Percentiles rank a stretch among this genome's conserved stretches.
Conservation (phyloP, 2,797 vertebrate species). For the Tauraco hartlaubi region DNA sequence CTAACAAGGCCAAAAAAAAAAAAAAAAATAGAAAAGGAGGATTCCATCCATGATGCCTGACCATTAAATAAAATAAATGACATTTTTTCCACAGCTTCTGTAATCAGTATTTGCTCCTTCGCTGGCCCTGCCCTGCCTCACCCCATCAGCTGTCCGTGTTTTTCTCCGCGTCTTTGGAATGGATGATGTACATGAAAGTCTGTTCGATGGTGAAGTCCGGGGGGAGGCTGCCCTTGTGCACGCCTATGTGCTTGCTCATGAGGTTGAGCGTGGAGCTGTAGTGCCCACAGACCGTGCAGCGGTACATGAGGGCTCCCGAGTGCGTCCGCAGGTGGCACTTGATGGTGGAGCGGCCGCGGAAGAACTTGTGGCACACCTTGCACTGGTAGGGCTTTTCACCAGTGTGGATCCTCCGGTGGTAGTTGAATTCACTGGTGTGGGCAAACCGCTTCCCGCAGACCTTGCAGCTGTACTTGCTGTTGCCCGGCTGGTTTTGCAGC, state of each 20-base stretch:
- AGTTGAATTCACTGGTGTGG: slow-evolving; percentile 98
- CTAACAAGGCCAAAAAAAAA: slow-evolving; percentile 46
- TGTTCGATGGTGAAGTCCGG: slow-evolving; percentile 97
- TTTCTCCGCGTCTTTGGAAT: slow-evolving; percentile 94
- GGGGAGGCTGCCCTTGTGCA: slow-evolving; percentile 94
- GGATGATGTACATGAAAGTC: slow-evolving; percentile 99
- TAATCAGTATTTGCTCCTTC: neutral
- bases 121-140: neutral
- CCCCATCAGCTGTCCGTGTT: slow-evolving; percentile 86
- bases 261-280: slow-evolving; percentile 98
- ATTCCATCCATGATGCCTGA: slow-evolving; percentile 37
- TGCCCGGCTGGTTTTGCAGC: slow-evolving; percentile 76
- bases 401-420: slow-evolving; percentile 96
- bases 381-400: slow-evolving; percentile 98
- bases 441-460: slow-evolving; percentile 96
- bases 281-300: slow-evolving; percentile 94
- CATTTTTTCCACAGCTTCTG: neutral
- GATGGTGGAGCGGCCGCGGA: slow-evolving; percentile 97
- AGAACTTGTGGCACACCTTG: slow-evolving; percentile 97
- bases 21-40: neutral
- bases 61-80: neutral
- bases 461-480: slow-evolving; percentile 92
- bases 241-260: slow-evolving; percentile 95
- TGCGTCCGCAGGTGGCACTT: slow-evolving; percentile 99
- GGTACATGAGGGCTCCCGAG: slow-evolving; percentile 97